Evolutionary conservation across 2,888 invertebrate genomes (phyloP).

Genomic region (Polylopha cassiicola): DNA sequence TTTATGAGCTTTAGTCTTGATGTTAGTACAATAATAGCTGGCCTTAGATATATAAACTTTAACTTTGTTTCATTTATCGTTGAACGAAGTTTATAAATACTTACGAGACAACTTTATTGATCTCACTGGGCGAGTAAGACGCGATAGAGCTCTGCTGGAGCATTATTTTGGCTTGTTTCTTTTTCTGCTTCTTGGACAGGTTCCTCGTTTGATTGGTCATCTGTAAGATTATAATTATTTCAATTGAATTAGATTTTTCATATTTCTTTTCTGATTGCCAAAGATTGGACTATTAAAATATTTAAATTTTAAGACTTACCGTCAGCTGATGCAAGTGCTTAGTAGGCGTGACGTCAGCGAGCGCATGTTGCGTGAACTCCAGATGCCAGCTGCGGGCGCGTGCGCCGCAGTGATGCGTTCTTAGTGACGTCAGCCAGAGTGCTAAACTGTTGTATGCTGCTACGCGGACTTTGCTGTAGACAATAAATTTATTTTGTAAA

Average conservation of each 20-base stretch:
- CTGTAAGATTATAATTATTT: conserved; percentile 32
- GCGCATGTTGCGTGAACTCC: conserved; percentile 43
- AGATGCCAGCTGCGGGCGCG: conserved; percentile 43
- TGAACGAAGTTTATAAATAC: conserved; percentile 24
- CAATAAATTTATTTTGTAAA: too few species aligned
- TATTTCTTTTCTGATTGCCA: neutral
- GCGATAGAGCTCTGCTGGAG: conserved; percentile 54
- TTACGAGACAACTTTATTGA: conserved; percentile 47
- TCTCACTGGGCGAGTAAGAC: conserved; percentile 52
- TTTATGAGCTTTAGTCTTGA: too few species aligned
- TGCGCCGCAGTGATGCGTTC: conserved; percentile 34
- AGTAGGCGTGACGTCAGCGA: conserved; percentile 49
- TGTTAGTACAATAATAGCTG: too few species aligned
- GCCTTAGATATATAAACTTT: too few species aligned
- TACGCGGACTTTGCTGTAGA: conserved; percentile 48
- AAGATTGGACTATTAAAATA: neutral
- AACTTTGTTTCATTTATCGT: too few species aligned
- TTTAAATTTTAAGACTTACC: conserved; percentile 43
- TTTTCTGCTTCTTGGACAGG: conserved; percentile 63
- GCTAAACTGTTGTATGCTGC: conserved; percentile 46
- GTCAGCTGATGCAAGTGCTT: conserved; percentile 49
- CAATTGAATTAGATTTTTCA: neutral
- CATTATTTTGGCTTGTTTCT: conserved; percentile 52
- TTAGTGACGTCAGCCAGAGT: conserved; percentile 44
- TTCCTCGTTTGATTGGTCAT: conserved; percentile 55